Conservation (phyloP, 2,113 vertebrate genomes). For the Parotia lawesii region DNA sequence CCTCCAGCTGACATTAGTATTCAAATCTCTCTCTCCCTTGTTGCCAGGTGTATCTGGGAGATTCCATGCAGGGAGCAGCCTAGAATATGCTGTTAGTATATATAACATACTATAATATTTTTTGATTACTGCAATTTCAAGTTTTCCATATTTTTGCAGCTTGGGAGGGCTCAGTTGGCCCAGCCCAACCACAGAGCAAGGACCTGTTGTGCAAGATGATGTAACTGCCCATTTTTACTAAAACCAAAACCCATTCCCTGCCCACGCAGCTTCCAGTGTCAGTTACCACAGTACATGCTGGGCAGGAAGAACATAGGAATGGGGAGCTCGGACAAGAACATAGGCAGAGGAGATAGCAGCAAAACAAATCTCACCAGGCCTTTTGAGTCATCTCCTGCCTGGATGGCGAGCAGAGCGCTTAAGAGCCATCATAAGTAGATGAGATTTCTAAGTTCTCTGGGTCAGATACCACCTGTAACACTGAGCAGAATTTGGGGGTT, state of each 20-base stretch:
- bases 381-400: background rate
- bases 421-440: fast-evolving
- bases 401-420: background rate
- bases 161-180: background rate
- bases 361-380: background rate
- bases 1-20: constrained; percentile 9
- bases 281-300: background rate
- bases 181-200: background rate
- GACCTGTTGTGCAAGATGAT: constrained; percentile 15
- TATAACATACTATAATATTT: background rate
- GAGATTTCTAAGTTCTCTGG: background rate
- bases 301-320: background rate
- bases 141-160: background rate
- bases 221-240: background rate
- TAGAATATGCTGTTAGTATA: background rate
- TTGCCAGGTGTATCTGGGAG: constrained; percentile 26
- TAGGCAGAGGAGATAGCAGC: background rate
- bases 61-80: background rate
- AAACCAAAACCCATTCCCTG: constrained; percentile 4
- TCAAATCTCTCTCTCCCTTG: constrained; percentile 2
- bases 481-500: background rate
- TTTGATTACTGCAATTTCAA: background rate
- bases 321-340: background rate
- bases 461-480: background rate
- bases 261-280: background rate